A percentile compares a stretch with the other conserved stretches of the same genome.
phyloP scores from a whole-genome alignment of 1,140 invertebrate genomes.

The Theocolax elegans region DNA sequence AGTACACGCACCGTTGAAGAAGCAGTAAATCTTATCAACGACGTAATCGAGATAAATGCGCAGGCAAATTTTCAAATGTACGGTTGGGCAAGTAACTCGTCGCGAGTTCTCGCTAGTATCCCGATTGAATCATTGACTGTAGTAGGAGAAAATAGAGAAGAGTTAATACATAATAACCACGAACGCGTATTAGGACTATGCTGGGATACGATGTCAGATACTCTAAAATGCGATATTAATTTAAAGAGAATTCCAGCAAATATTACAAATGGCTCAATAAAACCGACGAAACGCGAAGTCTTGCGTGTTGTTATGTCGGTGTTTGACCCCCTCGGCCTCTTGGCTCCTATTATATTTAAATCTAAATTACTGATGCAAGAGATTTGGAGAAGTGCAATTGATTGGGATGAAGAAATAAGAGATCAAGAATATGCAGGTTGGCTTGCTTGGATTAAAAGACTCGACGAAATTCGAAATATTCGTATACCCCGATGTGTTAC shows the following conservation, averaged over 20 bases:
- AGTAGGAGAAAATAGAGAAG: neutral
- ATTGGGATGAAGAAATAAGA: constrained; percentile 28
- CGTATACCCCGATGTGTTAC: too few species aligned
- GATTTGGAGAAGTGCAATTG: constrained; percentile 44
- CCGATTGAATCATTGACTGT: neutral
- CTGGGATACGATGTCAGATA: neutral
- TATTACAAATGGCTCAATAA: neutral
- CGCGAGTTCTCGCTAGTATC: neutral
- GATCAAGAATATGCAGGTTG: neutral
- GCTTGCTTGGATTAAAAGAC: neutral
- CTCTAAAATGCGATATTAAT: neutral
- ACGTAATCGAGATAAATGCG: neutral
- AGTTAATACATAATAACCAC: neutral
- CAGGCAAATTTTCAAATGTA: constrained; percentile 2
- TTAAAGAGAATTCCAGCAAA: neutral
- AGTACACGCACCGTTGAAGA: neutral
- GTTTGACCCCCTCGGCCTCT: constrained; percentile 58
- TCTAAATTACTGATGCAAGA: constrained; percentile 58
- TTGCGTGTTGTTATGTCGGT: constrained; percentile 44
- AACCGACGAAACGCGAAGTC: neutral
- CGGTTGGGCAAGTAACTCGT: constrained; percentile 7
- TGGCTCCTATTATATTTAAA: constrained; percentile 54
- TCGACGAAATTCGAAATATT: neutral
- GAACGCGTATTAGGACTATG: constrained; percentile 9
- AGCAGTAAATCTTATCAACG: neutral